Conservation (phyloP, 2,797 vertebrate genomes). For the Dipus sagitta region DNA sequence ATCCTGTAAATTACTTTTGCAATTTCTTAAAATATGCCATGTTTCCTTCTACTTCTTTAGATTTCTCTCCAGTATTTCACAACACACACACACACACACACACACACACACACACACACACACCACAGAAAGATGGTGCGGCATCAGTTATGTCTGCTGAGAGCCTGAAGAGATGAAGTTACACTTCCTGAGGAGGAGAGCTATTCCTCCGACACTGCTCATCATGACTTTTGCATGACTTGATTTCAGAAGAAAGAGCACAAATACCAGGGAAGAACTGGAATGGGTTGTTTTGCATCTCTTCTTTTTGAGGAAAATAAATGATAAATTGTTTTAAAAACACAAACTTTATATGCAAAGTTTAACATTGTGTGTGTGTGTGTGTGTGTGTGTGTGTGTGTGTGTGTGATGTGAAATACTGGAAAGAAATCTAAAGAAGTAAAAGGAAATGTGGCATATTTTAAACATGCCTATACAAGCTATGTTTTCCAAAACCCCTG, state of each 20-base stretch:
- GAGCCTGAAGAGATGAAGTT: not conserved
- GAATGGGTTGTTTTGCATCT: not conserved
- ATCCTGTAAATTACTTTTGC: not conserved
- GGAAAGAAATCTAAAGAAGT: too few species aligned
- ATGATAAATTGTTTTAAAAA: not conserved
- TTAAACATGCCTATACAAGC: not conserved
- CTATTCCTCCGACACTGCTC: too few species aligned
- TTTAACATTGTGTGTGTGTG: too few species aligned
- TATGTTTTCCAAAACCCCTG: not conserved
- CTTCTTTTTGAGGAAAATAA: slow-evolving; percentile 11
- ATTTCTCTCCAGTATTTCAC: not conserved
- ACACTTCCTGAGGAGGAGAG: not conserved
- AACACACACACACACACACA: not conserved
- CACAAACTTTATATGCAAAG: not conserved
- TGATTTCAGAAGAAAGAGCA: not conserved
- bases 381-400: too few species aligned
- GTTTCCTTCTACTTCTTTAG: not conserved
- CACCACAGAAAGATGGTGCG: not conserved
- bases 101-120: not conserved
- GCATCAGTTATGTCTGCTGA: not conserved
- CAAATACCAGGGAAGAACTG: not conserved
- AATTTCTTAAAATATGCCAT: not conserved
- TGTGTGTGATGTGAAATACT: too few species aligned
- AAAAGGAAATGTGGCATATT: not conserved
- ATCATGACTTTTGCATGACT: not conserved